Evolutionary conservation across 2,797 vertebrate genomes (phyloP).

Genomic region (Poecilia picta): DNA sequence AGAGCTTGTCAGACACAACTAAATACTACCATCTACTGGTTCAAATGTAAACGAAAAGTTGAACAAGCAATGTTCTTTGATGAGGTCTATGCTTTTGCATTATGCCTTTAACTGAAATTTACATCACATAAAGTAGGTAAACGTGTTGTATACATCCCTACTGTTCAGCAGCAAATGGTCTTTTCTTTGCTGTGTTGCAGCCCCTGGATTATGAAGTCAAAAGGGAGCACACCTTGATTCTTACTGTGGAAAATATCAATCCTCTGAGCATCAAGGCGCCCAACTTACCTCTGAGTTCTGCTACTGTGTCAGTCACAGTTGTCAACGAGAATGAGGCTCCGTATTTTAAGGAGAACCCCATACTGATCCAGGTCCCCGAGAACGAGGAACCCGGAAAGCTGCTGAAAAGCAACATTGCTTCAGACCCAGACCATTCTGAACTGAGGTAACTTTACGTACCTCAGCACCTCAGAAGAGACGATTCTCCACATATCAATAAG

Average conservation of each 20-base stretch:
- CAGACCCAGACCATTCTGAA: conserved; percentile 88
- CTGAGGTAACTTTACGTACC: conserved; percentile 80
- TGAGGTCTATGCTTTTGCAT: background rate
- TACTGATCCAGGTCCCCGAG: conserved; percentile 84
- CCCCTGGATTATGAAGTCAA: conserved; percentile 88
- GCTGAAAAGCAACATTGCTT: conserved; percentile 83
- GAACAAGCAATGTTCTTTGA: background rate
- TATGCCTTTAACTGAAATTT: background rate
- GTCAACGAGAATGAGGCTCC: conserved; percentile 90
- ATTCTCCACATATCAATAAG: background rate
- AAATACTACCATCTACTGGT: conserved; percentile 60
- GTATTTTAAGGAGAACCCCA: conserved; percentile 85
- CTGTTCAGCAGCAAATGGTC: background rate
- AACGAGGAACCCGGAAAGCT: conserved; percentile 83
- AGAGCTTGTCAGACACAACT: conserved; percentile 1
- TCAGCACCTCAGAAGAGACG: background rate
- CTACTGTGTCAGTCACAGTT: conserved; percentile 82
- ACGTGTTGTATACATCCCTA: background rate
- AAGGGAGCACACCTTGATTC: conserved; percentile 72
- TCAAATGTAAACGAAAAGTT: conserved; percentile 14
- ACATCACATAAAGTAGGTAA: background rate
- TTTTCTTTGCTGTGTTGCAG: conserved; percentile 69
- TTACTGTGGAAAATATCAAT: conserved; percentile 85
- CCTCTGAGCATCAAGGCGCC: conserved; percentile 78
- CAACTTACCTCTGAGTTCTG: conserved; percentile 72